Conservation (phyloP, 2,888 invertebrate species). For the Rosalia funebris region DNA sequence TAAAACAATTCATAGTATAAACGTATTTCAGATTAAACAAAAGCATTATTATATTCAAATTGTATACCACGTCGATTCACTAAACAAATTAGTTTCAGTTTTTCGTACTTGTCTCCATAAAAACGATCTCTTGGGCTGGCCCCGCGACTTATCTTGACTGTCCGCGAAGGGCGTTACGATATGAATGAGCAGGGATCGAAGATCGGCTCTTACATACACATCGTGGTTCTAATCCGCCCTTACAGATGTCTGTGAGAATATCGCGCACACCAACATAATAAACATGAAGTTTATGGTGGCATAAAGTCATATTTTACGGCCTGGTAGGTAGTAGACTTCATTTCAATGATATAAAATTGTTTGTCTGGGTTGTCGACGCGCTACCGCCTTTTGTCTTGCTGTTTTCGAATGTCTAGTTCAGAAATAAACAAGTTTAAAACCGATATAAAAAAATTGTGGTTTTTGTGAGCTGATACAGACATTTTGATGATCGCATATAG, state of each 20-base stretch:
- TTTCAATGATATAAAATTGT: slow-evolving; percentile 16
- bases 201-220: slow-evolving; percentile 14
- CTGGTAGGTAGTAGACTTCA: slow-evolving; percentile 17
- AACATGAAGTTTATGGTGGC: slow-evolving; percentile 18
- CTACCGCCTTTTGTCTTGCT: background rate
- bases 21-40: too few species aligned
- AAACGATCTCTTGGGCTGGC: too few species aligned
- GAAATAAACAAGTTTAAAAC: too few species aligned
- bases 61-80: too few species aligned
- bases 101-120: too few species aligned
- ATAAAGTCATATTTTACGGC: slow-evolving; percentile 22
- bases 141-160: background rate
- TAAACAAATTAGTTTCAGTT: too few species aligned
- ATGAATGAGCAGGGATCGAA: slow-evolving; percentile 12
- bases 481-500: too few species aligned
- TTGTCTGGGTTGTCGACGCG: slow-evolving; percentile 9
- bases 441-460: too few species aligned
- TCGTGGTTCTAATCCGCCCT: slow-evolving; percentile 20
- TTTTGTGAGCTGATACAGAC: too few species aligned
- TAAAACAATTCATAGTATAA: too few species aligned
- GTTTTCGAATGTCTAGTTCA: too few species aligned
- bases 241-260: slow-evolving; percentile 25
- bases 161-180: slow-evolving; percentile 4
- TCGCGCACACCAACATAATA: slow-evolving; percentile 22
- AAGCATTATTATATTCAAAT: too few species aligned